A percentile compares a stretch with the other conserved stretches of the same genome.
These are phyloP conservation scores for Alethe diademata DNA, from an alignment of 2,113 vertebrate species.

Conservation along the genomic window DNA sequence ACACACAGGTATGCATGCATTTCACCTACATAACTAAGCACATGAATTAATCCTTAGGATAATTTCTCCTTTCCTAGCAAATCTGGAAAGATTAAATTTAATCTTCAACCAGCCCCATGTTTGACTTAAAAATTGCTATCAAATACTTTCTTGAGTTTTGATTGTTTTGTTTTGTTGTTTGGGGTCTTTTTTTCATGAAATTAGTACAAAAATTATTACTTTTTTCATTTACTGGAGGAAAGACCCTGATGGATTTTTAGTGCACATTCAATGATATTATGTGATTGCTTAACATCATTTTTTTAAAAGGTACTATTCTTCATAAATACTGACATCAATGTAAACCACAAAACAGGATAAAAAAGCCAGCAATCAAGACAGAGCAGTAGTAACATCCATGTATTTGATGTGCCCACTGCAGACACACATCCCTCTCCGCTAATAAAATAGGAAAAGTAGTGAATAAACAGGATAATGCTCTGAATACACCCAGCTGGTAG, in stretches of 20 bases:
- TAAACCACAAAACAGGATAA: not conserved
- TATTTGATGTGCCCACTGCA: not conserved
- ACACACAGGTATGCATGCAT: not conserved
- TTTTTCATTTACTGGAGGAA: not conserved
- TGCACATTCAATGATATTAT: not conserved
- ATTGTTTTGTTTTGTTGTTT: not conserved
- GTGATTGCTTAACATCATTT: not conserved
- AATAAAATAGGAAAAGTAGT: not conserved
- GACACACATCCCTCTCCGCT: not conserved
- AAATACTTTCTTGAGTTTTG: not conserved
- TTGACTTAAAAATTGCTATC: not conserved
- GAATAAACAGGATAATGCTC: not conserved
- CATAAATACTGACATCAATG: not conserved
- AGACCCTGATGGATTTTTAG: not conserved
- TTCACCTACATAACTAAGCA: not conserved
- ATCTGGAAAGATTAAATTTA: not conserved
- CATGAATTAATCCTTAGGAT: not conserved
- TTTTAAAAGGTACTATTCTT: not conserved
- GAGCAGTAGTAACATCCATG: not conserved
- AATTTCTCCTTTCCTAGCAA: not conserved
- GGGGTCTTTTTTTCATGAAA: rapidly evolving
- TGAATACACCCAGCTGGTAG: not conserved
- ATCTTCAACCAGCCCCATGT: not conserved
- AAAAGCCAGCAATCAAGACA: not conserved
- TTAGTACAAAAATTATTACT: not conserved